Evolutionary conservation across 2,797 vertebrate genomes (phyloP).

Genomic region (Oreonectes daqikongensis): DNA sequence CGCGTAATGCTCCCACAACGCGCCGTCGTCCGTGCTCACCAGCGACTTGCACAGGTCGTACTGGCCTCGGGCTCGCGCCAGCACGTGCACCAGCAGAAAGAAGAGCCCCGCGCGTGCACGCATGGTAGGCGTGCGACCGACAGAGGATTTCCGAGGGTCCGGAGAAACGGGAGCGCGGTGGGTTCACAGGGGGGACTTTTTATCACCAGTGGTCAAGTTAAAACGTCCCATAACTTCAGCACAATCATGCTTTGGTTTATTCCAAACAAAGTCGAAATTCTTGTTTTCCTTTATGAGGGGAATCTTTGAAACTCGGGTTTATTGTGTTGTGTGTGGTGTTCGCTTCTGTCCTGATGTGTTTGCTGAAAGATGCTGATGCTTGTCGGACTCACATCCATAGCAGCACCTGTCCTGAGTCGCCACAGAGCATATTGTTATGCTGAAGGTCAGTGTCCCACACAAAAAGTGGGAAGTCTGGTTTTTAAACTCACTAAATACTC

Average conservation of each 20-base stretch:
- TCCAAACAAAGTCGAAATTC: neutral
- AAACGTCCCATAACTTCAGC: constrained; percentile 55
- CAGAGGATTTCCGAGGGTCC: constrained; percentile 34
- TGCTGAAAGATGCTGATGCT: constrained; percentile 3
- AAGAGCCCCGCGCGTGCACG: constrained; percentile 77
- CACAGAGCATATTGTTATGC: constrained; percentile 15
- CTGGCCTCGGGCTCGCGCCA: constrained; percentile 84
- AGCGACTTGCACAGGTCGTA: constrained; percentile 98
- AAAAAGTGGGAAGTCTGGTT: neutral
- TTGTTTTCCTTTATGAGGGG: neutral
- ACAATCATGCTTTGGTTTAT: constrained; percentile 28
- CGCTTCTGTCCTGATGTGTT: constrained; percentile 23
- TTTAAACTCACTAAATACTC: neutral
- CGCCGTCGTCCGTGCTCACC: constrained; percentile 94
- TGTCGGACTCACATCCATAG: constrained; percentile 29
- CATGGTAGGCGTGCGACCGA: constrained; percentile 82
- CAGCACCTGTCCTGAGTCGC: constrained; percentile 18
- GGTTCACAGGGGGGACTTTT: constrained; percentile 51
- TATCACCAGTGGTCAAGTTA: constrained; percentile 72
- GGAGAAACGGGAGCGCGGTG: constrained; percentile 2
- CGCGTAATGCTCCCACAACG: constrained; percentile 95
- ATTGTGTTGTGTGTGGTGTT: neutral
- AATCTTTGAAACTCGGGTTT: constrained; percentile 14
- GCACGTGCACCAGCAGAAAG: constrained; percentile 79
- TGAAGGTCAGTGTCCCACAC: constrained; percentile 3